phyloP scores from a whole-genome alignment of 1,140 invertebrate genomes.

The Phortica variegata region DNA sequence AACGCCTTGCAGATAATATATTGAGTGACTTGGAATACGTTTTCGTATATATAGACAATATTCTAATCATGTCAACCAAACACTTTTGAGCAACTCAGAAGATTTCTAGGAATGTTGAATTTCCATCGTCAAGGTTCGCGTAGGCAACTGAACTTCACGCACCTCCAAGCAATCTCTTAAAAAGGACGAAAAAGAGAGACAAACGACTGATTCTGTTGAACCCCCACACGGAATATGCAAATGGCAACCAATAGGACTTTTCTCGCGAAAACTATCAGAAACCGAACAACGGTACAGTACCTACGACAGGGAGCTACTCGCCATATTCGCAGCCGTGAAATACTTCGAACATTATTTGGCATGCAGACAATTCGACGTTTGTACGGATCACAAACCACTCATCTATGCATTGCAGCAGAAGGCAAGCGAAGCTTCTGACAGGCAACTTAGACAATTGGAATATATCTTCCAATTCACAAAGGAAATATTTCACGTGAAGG shows the following conservation, averaged over 20 bases:
- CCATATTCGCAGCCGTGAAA: constrained; percentile 32
- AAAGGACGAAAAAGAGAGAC: constrained; percentile 30
- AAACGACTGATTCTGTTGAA: constrained; percentile 41
- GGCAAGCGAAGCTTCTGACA: constrained; percentile 30
- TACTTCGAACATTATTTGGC: constrained; percentile 44
- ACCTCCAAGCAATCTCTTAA: constrained; percentile 20
- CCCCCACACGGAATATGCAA: constrained; percentile 24
- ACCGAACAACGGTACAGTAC: constrained; percentile 36
- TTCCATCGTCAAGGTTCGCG: neutral
- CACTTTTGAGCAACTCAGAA: constrained; percentile 1
- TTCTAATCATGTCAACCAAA: too few relatives aligned
- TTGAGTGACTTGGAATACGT: too few relatives aligned
- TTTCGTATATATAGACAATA: too few relatives aligned
- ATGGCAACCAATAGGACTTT: constrained; percentile 55
- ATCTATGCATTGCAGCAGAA: constrained; percentile 27
- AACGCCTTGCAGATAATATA: too few relatives aligned
- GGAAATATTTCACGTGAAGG: constrained; percentile 28
- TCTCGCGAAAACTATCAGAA: constrained; percentile 37
- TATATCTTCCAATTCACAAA: constrained; percentile 32
- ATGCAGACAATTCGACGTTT: constrained; percentile 29
- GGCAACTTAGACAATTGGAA: constrained; percentile 33
- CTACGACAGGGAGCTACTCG: constrained; percentile 54
- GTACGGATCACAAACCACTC: constrained; percentile 46
- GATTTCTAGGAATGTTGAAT: neutral
- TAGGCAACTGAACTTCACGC: constrained; percentile 17